phyloP scores from a whole-genome alignment of 2,113 vertebrate genomes.

The Chrysochloris asiatica region DNA sequence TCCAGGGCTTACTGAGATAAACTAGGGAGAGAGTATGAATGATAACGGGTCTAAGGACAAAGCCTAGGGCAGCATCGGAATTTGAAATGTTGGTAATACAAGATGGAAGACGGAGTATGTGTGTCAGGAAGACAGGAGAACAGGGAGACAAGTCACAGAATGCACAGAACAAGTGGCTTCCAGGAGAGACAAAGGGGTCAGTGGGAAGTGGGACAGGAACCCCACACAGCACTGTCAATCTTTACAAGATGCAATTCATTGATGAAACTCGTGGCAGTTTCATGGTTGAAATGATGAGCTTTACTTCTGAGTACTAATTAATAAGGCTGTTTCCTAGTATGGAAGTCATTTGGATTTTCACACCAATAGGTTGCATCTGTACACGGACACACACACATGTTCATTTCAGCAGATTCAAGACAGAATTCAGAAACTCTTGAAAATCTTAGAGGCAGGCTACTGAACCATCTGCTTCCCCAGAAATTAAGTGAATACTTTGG shows the following conservation, averaged over 20 bases:
- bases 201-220: too few relatives aligned
- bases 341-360: not conserved
- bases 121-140: too few relatives aligned
- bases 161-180: too few relatives aligned
- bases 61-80: too few relatives aligned
- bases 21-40: too few relatives aligned
- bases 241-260: not conserved
- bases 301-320: not conserved
- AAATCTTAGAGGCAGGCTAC: not conserved
- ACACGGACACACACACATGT: too few relatives aligned
- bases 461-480: not conserved
- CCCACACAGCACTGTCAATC: not conserved
- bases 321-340: not conserved
- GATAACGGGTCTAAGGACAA: too few relatives aligned
- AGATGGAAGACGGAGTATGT: too few relatives aligned
- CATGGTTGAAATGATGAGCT: not conserved
- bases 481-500: not conserved
- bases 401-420: not conserved
- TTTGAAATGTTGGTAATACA: too few relatives aligned
- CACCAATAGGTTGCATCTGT: not conserved
- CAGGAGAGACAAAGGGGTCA: too few relatives aligned
- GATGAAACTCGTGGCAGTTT: not conserved
- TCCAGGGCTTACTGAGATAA: too few relatives aligned
- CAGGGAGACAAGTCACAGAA: too few relatives aligned
- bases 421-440: not conserved